Conservation (phyloP, 2,113 vertebrate genomes). For the Tetraodon nigroviridis region DNA sequence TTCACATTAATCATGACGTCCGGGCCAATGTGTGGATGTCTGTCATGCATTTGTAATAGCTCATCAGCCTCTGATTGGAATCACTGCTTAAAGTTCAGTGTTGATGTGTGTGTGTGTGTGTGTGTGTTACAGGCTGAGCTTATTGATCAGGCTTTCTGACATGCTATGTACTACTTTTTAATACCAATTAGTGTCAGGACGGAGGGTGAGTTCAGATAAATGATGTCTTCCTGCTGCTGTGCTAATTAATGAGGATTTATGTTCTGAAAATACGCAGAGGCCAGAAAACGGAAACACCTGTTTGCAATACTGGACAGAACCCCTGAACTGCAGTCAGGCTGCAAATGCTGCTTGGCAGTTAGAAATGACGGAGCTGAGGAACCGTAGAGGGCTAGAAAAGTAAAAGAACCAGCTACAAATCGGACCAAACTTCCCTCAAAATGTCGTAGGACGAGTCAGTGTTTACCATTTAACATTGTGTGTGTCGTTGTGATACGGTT, state of each 20-base stretch:
- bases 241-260: constrained; percentile 53
- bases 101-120: not conserved
- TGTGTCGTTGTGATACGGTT: no score
- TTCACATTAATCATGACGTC: constrained; percentile 59
- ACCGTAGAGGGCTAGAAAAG: no score
- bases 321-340: not conserved
- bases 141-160: constrained; percentile 63
- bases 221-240: constrained; percentile 40
- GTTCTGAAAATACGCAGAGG: constrained; percentile 20
- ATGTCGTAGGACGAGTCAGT: no score
- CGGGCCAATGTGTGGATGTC: constrained; percentile 46
- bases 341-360: not conserved
- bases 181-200: constrained; percentile 52
- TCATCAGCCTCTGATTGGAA: constrained; percentile 34
- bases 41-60: constrained; percentile 56
- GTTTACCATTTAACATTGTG: no score
- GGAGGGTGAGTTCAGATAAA: constrained; percentile 29
- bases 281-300: constrained; percentile 38
- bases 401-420: no score
- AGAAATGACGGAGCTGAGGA: no score
- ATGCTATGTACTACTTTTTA: constrained; percentile 46
- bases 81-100: no score
- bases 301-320: constrained; percentile 11
- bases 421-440: no score
- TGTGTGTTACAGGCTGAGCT: constrained; percentile 27